Evolutionary conservation across 1,140 invertebrate genomes (phyloP), one percentile per base, ranked within the genome.

Genomic region (Hypsibius dujardini): DNA sequence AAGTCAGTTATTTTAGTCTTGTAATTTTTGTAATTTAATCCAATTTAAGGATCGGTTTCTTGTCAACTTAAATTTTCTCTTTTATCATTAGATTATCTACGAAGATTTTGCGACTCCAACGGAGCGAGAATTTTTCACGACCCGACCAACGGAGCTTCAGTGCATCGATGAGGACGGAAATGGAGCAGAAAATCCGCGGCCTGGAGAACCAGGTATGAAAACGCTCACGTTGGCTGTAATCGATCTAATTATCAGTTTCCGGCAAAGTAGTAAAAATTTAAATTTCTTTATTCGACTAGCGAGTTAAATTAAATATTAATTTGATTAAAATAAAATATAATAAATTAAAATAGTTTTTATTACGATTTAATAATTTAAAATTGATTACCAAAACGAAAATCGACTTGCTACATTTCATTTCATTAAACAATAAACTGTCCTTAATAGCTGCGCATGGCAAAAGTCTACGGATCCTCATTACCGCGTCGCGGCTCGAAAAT

Each of bases 161-260:
- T 67, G 42, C 12, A 12, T 12, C 62, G 12, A 7, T 42, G 42
- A 12, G 0, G 3, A 3, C 42, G 3, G 62, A 67, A 45, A 67
- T 67, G 62, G 62, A 67, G 42, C 62, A 67, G 42, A 67, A 67
- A 67, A 67, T 67, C 62, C 12, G 62, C 12, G 45, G 62, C 42
- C 62, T 67, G 12, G 62, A 67, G 45, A 67, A 67, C 42, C 62
- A 67, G 42, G 62, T 56, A 56, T n/a, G 50, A 56, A n/a, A 56
- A 0, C n/a, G n/a, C 50, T 56, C n/a, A 56, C n/a, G 50, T 56
- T 28, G 28, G 28, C 28, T 28, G 28, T 28, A 28, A 28, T 28
- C 28, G 28, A 28, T 28, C 28, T 28, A 28, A 28, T 28, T 28
- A 28, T 28, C 28, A 28, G 0, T 28, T 28, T 28, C 28, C 28